Conservation (phyloP, 1,140 invertebrate genomes). For the Prorops nasuta region DNA sequence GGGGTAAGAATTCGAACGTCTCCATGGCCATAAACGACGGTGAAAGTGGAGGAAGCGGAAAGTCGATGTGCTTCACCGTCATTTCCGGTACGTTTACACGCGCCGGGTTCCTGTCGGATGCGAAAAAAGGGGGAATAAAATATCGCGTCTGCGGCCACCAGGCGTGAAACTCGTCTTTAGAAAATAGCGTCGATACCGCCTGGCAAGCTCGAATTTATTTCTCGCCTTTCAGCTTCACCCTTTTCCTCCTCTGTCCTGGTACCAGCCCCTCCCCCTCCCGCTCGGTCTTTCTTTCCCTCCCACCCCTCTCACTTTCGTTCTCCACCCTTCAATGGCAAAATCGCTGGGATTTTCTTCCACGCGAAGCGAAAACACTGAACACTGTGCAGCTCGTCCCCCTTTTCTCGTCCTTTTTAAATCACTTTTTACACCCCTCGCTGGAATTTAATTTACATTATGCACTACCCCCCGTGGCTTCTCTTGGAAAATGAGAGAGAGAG, state of each 20-base stretch:
- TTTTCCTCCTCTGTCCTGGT: not conserved
- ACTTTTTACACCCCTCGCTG: not conserved
- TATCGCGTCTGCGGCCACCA: slow-evolving; percentile 22
- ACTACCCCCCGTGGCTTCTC: not conserved
- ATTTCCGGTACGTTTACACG: slow-evolving; percentile 13
- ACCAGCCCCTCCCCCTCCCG: no score
- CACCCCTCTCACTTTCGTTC: no score
- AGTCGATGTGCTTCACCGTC: slow-evolving; percentile 19
- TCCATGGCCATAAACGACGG: no score
- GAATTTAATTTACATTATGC: not conserved
- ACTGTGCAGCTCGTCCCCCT: no score
- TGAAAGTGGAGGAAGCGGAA: slow-evolving; percentile 21
- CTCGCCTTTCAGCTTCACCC: not conserved
- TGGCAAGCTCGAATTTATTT: not conserved
- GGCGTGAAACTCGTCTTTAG: slow-evolving; percentile 14
- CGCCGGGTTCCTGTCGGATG: slow-evolving; percentile 21
- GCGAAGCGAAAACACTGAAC: no score
- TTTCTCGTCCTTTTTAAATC: not conserved
- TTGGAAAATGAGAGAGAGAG: not conserved
- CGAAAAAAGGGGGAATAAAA: slow-evolving; percentile 24
- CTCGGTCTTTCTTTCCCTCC: no score
- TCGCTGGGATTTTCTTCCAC: no score
- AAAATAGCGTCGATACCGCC: slow-evolving; percentile 16
- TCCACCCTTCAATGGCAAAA: no score
- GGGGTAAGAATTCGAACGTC: no score